A percentile compares a stretch with the other conserved stretches of the same genome.
Conservation (phyloP, 1,140 invertebrate genomes). For the Oreohelix idahoensis region DNA sequence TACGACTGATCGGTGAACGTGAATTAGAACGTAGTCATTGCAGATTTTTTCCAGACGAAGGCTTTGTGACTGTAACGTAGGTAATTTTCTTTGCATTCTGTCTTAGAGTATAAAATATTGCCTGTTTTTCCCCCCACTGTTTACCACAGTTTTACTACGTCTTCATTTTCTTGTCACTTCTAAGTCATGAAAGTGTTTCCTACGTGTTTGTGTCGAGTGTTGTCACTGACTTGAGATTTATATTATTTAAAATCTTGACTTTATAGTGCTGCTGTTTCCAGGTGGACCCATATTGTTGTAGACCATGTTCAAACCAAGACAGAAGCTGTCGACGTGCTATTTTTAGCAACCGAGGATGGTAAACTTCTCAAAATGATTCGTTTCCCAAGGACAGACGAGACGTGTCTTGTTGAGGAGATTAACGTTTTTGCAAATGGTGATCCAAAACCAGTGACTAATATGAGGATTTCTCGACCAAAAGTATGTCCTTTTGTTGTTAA, state of each 20-base stretch:
- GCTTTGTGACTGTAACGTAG: no score
- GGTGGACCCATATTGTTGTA: constrained; percentile 85
- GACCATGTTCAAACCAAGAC: constrained; percentile 82
- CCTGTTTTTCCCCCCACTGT: no score
- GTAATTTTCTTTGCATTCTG: no score
- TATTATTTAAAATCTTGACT: no score
- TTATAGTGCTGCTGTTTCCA: no score
- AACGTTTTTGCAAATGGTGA: constrained; percentile 77
- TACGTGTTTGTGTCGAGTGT: not conserved
- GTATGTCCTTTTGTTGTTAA: constrained; percentile 71
- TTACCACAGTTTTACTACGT: no score
- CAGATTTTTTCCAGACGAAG: no score
- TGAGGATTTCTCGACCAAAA: constrained; percentile 87
- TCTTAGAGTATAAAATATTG: no score
- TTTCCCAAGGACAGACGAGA: constrained; percentile 77
- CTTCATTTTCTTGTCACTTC: not conserved
- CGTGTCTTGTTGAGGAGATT: constrained; percentile 91
- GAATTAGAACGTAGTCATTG: no score
- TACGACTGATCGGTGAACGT: no score
- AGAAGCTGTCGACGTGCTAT: constrained; percentile 74
- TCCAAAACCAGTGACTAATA: constrained; percentile 77
- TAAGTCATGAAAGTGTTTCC: not conserved
- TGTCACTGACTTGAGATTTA: not conserved
- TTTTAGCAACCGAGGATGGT: constrained; percentile 84
- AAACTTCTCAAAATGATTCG: constrained; percentile 87